Evolutionary conservation across 2,797 vertebrate species (phyloP).

Genomic region (Zonotrichia albicollis): DNA sequence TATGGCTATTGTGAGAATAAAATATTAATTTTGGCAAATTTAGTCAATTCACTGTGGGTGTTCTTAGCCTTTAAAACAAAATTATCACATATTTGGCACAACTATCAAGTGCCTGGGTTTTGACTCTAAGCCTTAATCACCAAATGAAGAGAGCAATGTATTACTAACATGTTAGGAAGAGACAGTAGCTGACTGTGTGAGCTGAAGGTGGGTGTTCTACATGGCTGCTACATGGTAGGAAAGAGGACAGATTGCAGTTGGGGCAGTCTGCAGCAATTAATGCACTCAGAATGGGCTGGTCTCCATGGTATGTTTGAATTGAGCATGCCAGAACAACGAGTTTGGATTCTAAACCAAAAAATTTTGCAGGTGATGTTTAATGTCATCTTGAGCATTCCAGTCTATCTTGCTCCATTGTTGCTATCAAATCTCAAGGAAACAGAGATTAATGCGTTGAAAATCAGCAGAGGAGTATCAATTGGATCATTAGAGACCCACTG

Average conservation of each 20-base stretch:
- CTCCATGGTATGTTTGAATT: background rate
- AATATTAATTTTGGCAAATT: slow-evolving; percentile 71
- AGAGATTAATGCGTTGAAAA: background rate
- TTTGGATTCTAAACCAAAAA: background rate
- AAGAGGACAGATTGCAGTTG: background rate
- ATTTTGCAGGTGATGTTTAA: background rate
- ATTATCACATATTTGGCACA: slow-evolving; percentile 64
- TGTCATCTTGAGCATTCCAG: background rate
- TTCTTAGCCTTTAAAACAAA: slow-evolving; percentile 65
- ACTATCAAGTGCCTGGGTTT: slow-evolving; percentile 35
- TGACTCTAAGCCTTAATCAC: slow-evolving; percentile 46
- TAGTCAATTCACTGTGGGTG: slow-evolving; percentile 58
- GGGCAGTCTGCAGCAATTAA: background rate
- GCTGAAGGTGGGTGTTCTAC: background rate
- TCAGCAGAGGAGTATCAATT: background rate
- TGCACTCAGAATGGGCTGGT: background rate
- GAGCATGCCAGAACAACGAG: background rate
- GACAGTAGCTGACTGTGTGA: background rate
- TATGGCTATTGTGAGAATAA: slow-evolving; percentile 63
- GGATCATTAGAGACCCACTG: background rate
- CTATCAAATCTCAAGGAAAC: background rate
- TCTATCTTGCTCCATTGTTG: background rate
- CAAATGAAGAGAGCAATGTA: slow-evolving; percentile 35
- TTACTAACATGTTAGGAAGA: slow-evolving; percentile 31
- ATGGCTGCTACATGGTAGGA: background rate